phyloP scores from a whole-genome alignment of 1,140 invertebrate species.

The Monomorium pharaonis region DNA sequence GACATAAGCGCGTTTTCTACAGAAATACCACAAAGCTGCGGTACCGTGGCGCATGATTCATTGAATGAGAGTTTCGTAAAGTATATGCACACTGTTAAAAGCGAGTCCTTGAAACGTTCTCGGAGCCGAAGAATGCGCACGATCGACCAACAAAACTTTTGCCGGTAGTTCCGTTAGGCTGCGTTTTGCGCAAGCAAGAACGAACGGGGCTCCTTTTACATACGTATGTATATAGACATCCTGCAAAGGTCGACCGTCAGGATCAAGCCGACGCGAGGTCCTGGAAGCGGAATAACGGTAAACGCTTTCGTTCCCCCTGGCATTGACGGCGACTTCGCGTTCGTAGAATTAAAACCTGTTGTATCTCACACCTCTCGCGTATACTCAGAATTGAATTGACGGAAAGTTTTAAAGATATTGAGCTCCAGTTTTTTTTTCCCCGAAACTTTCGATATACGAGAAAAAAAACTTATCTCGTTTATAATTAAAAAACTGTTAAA shows the following conservation, averaged over 20 bases:
- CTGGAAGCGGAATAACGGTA: conserved; percentile 40
- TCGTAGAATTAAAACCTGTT: conserved; percentile 36
- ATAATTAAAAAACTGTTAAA: not conserved
- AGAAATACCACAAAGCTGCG: conserved; percentile 12
- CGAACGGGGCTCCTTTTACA: conserved; percentile 23
- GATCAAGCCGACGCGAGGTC: conserved; percentile 9
- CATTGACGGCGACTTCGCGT: not conserved
- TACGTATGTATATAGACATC: not conserved
- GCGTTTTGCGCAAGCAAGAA: conserved; percentile 31
- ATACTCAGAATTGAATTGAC: not conserved
- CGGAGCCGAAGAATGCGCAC: conserved; percentile 25
- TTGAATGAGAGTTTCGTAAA: conserved; percentile 47
- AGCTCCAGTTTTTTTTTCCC: not conserved
- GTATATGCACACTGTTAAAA: conserved; percentile 7
- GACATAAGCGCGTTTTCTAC: conserved; percentile 9
- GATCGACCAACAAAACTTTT: conserved; percentile 45
- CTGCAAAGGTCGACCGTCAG: conserved; percentile 36
- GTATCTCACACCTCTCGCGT: not conserved
- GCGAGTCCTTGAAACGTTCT: conserved; percentile 43
- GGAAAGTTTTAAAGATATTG: not conserved
- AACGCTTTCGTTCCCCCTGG: conserved; percentile 9
- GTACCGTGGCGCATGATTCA: conserved; percentile 41
- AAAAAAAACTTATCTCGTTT: no score
- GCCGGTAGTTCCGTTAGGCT: conserved; percentile 34
- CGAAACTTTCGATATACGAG: not conserved